Evolutionary conservation across 2,113 vertebrate species (phyloP), one percentile per base, ranked within the genome.

Genomic region (Carollia perspicillata): DNA sequence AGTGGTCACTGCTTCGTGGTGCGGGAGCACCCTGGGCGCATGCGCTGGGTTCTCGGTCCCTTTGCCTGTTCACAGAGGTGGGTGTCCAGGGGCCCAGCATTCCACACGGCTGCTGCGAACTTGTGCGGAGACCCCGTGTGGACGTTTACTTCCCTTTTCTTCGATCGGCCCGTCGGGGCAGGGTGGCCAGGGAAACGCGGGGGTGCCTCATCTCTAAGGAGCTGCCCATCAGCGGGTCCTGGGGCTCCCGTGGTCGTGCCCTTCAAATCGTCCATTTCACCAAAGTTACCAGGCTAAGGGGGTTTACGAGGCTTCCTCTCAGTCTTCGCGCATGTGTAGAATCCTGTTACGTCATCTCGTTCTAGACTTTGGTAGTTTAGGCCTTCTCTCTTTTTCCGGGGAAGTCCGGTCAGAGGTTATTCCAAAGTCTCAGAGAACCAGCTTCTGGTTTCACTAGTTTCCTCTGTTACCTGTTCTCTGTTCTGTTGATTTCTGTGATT

Each of bases 91-190:
- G 44, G 3, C 18, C 47, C 14, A 35, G 75, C 49, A 1, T 23
- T 14, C 35, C 18, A 17, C 3, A 42, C 55, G 42, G 84, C 42
- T 49, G 33, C 65, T n/a, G 4, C 1, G 8, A 51, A 0, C 20
- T 8, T 18, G 11, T 4, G n/a, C 49, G 4, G 28, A 1, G 20
- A 1, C 12, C 2, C 69, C 5, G n/a, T 16, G 1, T 5, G 40
- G 55, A 17, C 0, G 0, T 18, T 58, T 4, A 1, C 22, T n/a
- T 44, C 60, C 49, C 69, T 12, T 28, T 68, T 53, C 30, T 9
- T 11, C 37, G 58, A 35, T 28, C 8, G 68, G 58, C 40, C 26
- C 10, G 22, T 44, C 22, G 58, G 23, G 17, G 53, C 14, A 7
- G 42, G 33, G 7, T 5, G 69, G 79, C 89, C 5, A 13, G 33